Percentiles rank a stretch among this genome's conserved stretches.
phyloP scores from a whole-genome alignment of 2,888 invertebrate species.

The Xanthorhoe designata region DNA sequence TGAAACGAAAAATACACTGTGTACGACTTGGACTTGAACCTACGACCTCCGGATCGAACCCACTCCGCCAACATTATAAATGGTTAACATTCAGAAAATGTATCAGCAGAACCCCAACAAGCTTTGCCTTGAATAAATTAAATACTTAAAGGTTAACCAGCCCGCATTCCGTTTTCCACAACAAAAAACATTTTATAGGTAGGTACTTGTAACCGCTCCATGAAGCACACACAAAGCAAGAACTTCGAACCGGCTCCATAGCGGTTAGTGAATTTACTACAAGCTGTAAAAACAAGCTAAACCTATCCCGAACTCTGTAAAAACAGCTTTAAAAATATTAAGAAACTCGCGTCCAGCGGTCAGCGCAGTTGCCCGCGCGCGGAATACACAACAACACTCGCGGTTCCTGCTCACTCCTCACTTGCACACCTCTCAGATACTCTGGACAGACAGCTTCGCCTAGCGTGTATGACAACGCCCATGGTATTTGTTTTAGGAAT shows the following conservation, averaged over 20 bases:
- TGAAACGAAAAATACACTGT: too few relatives aligned
- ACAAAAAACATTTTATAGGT: constrained; percentile 5
- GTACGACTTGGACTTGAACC: too few relatives aligned
- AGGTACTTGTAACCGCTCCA: neutral
- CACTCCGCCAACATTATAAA: neutral
- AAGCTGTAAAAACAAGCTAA: constrained; percentile 24
- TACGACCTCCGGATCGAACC: too few relatives aligned
- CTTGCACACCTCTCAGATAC: neutral
- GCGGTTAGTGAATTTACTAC: constrained; percentile 30
- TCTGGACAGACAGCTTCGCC: neutral
- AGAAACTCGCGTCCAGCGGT: constrained; percentile 22
- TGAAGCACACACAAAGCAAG: constrained; percentile 14
- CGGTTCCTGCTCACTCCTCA: neutral
- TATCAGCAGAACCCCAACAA: neutral
- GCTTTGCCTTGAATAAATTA: neutral
- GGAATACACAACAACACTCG: neutral
- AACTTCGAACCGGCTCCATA: constrained; percentile 12
- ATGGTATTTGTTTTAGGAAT: too few relatives aligned
- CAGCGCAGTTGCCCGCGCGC: constrained; percentile 4
- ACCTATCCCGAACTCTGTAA: constrained; percentile 26
- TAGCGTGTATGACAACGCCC: too few relatives aligned
- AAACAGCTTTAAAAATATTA: constrained; percentile 35
- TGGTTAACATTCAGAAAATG: neutral
- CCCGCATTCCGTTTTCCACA: neutral
- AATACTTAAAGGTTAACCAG: neutral